A percentile compares a stretch with the other conserved stretches of the same genome.
These are phyloP conservation scores for Colius striatus DNA, from an alignment of 2,113 vertebrate species.

Conservation along the genomic window DNA sequence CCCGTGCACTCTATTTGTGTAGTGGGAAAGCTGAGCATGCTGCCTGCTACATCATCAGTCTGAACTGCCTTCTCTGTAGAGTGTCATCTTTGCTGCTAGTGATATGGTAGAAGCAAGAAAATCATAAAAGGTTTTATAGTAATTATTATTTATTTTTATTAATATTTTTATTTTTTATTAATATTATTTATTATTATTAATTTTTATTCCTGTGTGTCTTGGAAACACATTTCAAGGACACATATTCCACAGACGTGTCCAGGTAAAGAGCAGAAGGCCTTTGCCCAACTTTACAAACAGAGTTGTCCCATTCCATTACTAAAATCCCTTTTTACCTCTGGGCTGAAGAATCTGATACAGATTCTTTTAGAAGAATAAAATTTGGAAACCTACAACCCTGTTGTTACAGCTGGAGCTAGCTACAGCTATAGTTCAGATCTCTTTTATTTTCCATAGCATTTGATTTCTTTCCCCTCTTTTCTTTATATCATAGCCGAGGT, in stretches of 20 bases:
- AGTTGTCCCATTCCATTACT: conserved; percentile 23
- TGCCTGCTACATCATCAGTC: not conserved
- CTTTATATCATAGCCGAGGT: not conserved
- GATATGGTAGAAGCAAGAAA: not conserved
- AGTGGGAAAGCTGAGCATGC: not conserved
- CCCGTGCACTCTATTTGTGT: not conserved
- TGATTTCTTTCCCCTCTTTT: conserved; percentile 35
- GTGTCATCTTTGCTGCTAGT: not conserved
- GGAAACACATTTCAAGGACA: not conserved
- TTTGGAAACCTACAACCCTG: conserved; percentile 45
- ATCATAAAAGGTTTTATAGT: not conserved
- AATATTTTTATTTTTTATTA: no score
- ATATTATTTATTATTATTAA: not conserved
- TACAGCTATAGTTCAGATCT: not conserved
- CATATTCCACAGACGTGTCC: not conserved
- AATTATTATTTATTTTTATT: not conserved
- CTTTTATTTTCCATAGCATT: conserved; percentile 51
- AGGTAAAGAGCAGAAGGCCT: not conserved
- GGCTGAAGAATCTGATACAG: conserved; percentile 52
- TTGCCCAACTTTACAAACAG: not conserved
- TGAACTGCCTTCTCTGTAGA: not conserved
- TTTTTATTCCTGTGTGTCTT: not conserved
- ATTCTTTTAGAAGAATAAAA: conserved; percentile 52
- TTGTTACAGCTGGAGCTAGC: conserved; percentile 63
- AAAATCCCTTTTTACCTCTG: conserved; percentile 24